phyloP scores from a whole-genome alignment of 2,113 vertebrate species.

The Brachionichthys hirsutus region DNA sequence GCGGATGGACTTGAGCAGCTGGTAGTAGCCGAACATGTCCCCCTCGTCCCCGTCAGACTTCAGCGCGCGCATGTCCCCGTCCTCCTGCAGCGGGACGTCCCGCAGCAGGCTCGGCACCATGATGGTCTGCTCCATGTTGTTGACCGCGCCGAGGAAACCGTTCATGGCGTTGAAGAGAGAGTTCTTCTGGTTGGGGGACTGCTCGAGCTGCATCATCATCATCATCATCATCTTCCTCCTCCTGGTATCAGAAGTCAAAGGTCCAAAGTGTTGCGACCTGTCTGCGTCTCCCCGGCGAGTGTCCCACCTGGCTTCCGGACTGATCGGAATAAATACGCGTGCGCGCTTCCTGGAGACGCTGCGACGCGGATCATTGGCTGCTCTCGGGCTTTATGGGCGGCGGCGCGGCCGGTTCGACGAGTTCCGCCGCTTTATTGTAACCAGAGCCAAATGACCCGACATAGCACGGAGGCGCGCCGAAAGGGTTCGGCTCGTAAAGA shows the following conservation, averaged over 20 bases:
- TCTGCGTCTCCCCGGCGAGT: slow-evolving; percentile 6
- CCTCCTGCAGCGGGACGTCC: slow-evolving; percentile 86
- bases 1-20: slow-evolving; percentile 95
- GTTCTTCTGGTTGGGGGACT: slow-evolving; percentile 89
- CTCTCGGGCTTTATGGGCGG: slow-evolving; percentile 41
- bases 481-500: background rate
- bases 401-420: slow-evolving; percentile 65
- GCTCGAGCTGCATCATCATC: slow-evolving; percentile 88
- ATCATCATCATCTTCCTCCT: slow-evolving; percentile 7
- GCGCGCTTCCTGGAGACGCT: slow-evolving; percentile 19
- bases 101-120: slow-evolving; percentile 95
- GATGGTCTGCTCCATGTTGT: slow-evolving; percentile 98
- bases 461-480: slow-evolving; percentile 27
- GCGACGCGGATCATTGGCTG: slow-evolving; percentile 37
- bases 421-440: slow-evolving; percentile 44
- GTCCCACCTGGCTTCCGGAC: slow-evolving; percentile 30
- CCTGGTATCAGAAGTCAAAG: background rate
- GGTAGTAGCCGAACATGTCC: slow-evolving; percentile 96
- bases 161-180: slow-evolving; percentile 97
- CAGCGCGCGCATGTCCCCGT: slow-evolving; percentile 65
- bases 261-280: background rate
- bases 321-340: slow-evolving; percentile 50
- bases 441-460: slow-evolving; percentile 56
- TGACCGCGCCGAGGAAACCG: slow-evolving; percentile 94
- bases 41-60: slow-evolving; percentile 72